Conservation (phyloP, 1,140 invertebrate species). For the Drosophila virilis region DNA sequence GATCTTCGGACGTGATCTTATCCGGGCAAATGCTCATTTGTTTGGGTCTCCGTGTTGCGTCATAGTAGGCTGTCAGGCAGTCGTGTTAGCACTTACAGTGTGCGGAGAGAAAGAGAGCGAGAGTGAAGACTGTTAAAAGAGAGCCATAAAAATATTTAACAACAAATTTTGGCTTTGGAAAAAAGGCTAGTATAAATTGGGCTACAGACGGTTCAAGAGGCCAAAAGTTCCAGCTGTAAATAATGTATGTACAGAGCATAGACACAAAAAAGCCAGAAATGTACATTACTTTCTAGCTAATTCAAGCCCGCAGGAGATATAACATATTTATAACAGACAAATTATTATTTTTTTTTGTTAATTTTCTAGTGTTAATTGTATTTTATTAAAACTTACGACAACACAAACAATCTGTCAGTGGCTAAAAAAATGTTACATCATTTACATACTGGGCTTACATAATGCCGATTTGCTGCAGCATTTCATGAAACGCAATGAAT, state of each 20-base stretch:
- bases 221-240: not conserved
- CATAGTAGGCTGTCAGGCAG: not conserved
- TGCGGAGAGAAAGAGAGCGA: not conserved
- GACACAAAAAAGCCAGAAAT: not conserved
- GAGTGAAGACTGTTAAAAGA: not conserved
- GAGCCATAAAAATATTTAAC: not conserved
- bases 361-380: not conserved
- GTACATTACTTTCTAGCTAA: not conserved
- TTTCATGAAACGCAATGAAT: too few relatives aligned
- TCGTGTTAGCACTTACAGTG: constrained; percentile 5
- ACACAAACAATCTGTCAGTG: too few relatives aligned
- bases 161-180: not conserved
- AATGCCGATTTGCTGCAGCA: too few relatives aligned
- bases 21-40: constrained; percentile 4
- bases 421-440: too few relatives aligned
- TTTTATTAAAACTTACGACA: too few relatives aligned
- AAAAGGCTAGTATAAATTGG: not conserved
- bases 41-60: not conserved
- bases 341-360: too few relatives aligned
- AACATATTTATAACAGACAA: too few relatives aligned
- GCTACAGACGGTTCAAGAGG: not conserved
- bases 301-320: not conserved
- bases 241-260: not conserved
- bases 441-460: too few relatives aligned
- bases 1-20: constrained; percentile 19